These are phyloP conservation scores for Xenops minutus DNA, from an alignment of 2,797 vertebrate species.

Conservation along the genomic window DNA sequence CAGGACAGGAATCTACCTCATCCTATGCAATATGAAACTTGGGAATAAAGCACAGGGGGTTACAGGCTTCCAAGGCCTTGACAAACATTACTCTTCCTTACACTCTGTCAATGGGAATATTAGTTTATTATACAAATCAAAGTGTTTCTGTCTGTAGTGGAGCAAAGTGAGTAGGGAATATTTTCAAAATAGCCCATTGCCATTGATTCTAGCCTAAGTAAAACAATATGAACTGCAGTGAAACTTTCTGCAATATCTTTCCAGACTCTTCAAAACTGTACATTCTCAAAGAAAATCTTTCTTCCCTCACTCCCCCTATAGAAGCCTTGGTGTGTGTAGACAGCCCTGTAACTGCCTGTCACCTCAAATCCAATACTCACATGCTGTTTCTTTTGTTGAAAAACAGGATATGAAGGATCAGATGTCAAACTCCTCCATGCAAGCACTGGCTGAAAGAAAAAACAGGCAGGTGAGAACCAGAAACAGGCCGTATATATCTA, in stretches of 20 bases:
- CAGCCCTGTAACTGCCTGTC: neutral
- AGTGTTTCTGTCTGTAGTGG: neutral
- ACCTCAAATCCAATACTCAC: neutral
- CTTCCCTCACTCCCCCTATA: neutral
- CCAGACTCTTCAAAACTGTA: neutral
- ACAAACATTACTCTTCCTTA: neutral
- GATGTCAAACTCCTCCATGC: slow-evolving; percentile 86
- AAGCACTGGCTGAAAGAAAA: slow-evolving; percentile 83
- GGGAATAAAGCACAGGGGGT: neutral
- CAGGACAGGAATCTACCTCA: neutral
- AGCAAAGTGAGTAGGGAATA: neutral
- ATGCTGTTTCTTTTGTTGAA: neutral
- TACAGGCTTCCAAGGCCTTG: neutral
- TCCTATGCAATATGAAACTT: neutral
- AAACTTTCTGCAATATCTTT: neutral
- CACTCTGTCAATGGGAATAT: neutral
- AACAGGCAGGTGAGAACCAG: slow-evolving; percentile 84
- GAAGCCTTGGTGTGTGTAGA: neutral
- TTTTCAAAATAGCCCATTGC: neutral
- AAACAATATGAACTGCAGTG: neutral
- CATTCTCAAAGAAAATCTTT: neutral
- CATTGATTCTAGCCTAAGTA: neutral
- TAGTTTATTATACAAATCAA: neutral
- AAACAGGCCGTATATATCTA: neutral
- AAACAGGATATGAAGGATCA: slow-evolving; percentile 95